Percentiles rank a stretch among this genome's conserved stretches.
These are phyloP conservation scores for Heptranchias perlo DNA, from an alignment of 2,113 vertebrate species.

Conservation along the genomic window DNA sequence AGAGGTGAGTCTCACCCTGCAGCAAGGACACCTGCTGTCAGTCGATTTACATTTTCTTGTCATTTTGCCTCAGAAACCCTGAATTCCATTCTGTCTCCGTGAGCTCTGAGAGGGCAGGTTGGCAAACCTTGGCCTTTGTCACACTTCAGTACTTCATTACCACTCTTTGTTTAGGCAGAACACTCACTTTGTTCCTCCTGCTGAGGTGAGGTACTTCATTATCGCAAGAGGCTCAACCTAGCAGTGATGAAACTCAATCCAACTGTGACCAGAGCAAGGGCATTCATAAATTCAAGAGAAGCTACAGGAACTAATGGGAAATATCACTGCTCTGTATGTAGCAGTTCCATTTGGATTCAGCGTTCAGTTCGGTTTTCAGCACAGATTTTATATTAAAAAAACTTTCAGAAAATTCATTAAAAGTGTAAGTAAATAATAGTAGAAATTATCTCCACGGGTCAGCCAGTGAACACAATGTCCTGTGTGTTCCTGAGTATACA, in stretches of 20 bases:
- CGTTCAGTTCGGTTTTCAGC: background rate
- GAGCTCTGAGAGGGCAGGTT: background rate
- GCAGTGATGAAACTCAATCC: background rate
- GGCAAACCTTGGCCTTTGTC: background rate
- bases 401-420: background rate
- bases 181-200: background rate
- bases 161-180: background rate
- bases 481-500: background rate
- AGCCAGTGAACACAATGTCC: background rate
- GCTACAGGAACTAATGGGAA: background rate
- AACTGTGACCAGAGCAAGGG: background rate
- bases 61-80: background rate
- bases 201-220: background rate
- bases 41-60: background rate
- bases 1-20: background rate
- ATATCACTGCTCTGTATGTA: background rate
- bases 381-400: background rate
- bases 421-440: background rate
- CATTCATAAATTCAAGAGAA: background rate
- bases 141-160: background rate
- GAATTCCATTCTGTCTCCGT: background rate
- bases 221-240: no score
- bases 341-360: background rate
- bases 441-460: background rate
- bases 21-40: background rate